Conservation (phyloP, 1,140 invertebrate species). For the Bombyx mori region ASM3026992v2 NC_085121.1:6400001-6400500, state of each 20-base stretch:
- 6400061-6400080: background rate
- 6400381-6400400: background rate
- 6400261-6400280: slow-evolving; percentile 39
- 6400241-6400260: slow-evolving; percentile 10
- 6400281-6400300: slow-evolving; percentile 60
- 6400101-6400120: slow-evolving; percentile 1
- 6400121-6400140: slow-evolving; percentile 10
- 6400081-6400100: slow-evolving; percentile 1
- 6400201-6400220: slow-evolving; percentile 16
- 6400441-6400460: too few species aligned
- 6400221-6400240: slow-evolving; percentile 27
- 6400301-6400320: slow-evolving; percentile 15
- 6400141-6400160: slow-evolving; percentile 5
- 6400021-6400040: too few species aligned
- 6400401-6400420: background rate
- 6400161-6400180: slow-evolving; percentile 3
- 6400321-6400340: slow-evolving; percentile 7
- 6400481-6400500: too few species aligned
- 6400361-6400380: too few species aligned
- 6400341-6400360: background rate
- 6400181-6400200: slow-evolving; percentile 9
- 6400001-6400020: too few species aligned
- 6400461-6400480: too few species aligned
- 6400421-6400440: too few species aligned
- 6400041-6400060: too few species aligned